phyloP scores from a whole-genome alignment of 1,140 invertebrate genomes.

The Sogatella furcifera region DNA sequence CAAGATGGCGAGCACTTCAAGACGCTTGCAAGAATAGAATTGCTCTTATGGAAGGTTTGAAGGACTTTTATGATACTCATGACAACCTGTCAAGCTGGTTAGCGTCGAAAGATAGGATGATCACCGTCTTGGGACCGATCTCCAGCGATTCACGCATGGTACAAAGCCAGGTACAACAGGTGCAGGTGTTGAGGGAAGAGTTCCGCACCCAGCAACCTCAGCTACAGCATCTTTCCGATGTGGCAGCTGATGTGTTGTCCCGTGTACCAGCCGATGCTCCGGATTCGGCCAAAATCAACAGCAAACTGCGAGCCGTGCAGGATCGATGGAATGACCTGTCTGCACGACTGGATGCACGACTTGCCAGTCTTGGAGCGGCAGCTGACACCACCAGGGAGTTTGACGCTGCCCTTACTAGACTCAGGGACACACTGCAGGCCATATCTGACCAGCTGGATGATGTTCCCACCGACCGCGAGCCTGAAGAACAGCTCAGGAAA shows the following conservation, averaged over 20 bases:
- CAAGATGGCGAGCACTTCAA: conserved; percentile 75
- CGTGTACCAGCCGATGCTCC: conserved; percentile 51
- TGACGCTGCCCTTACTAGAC: conserved; percentile 67
- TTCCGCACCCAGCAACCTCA: conserved; percentile 83
- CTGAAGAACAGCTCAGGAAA: conserved; percentile 76
- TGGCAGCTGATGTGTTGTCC: conserved; percentile 63
- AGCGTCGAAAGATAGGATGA: conserved; percentile 87
- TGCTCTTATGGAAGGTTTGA: conserved; percentile 77
- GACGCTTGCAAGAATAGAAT: conserved; percentile 76
- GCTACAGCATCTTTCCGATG: conserved; percentile 70
- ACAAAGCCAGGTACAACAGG: conserved; percentile 86
- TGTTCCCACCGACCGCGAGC: conserved; percentile 67
- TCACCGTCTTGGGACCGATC: conserved; percentile 86
- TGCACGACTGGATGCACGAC: conserved; percentile 66
- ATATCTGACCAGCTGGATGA: conserved; percentile 81
- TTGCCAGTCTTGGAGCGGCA: conserved; percentile 72
- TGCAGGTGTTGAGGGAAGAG: conserved; percentile 79
- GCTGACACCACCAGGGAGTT: conserved; percentile 84
- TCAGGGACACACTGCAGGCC: conserved; percentile 69
- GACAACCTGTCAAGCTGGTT: conserved; percentile 80
- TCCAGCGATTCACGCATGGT: conserved; percentile 90
- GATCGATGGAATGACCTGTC: conserved; percentile 72
- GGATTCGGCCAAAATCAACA: conserved; percentile 58
- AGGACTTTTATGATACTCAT: conserved; percentile 84
- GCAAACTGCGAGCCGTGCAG: conserved; percentile 52